phyloP scores from a whole-genome alignment of 2,113 vertebrate species.

The Pelmatolapia mariae region DNA sequence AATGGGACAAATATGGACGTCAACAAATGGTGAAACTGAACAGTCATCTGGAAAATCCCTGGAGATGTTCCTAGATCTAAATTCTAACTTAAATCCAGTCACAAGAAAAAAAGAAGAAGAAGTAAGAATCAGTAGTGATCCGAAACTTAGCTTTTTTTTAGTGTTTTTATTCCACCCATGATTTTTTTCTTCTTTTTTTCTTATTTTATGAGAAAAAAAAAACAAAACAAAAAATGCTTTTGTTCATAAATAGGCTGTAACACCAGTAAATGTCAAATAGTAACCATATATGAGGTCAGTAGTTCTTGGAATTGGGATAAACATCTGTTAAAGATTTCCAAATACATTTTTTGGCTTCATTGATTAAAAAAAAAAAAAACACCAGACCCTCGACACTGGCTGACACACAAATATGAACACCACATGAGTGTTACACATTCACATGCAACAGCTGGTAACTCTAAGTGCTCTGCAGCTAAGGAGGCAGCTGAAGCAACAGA shows the following conservation, averaged over 20 bases:
- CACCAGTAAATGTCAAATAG: background rate
- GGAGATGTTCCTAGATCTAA: background rate
- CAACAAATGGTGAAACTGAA: background rate
- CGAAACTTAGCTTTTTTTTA: background rate
- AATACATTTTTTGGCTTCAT: background rate
- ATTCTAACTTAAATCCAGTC: background rate
- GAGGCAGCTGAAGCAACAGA: background rate
- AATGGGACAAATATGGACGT: background rate
- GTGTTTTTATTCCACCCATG: background rate
- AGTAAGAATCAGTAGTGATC: background rate
- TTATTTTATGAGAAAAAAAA: background rate
- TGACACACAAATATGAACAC: background rate
- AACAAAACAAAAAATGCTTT: accelerated
- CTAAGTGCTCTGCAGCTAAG: background rate
- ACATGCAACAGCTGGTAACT: background rate
- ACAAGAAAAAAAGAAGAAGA: background rate
- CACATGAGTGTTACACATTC: background rate
- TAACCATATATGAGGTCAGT: background rate
- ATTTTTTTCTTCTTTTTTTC: background rate
- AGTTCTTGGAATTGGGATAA: background rate
- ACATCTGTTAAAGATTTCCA: background rate
- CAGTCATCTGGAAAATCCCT: background rate
- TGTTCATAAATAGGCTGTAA: background rate
- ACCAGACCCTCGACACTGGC: background rate
- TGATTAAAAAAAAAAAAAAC: accelerated